These are phyloP conservation scores for Chironomus tentans DNA, from an alignment of 2,888 invertebrate genomes.

Conservation along the genomic window DNA sequence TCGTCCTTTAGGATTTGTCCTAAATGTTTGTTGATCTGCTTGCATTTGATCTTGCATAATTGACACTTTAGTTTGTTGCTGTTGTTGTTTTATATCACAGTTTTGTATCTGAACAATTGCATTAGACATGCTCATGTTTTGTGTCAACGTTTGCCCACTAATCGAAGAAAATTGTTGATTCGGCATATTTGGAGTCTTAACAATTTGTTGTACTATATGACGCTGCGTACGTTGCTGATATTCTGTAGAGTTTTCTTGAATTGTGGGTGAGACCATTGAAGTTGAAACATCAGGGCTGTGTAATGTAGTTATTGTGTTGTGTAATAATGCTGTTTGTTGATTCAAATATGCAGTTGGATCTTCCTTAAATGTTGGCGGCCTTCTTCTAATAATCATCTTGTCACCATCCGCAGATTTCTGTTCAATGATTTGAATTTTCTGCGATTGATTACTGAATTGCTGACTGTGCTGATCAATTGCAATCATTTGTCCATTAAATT, in stretches of 20 bases:
- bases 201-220: conserved; percentile 9
- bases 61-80: conserved; percentile 7
- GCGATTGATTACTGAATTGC: neutral
- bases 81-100: conserved; percentile 30
- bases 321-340: conserved; percentile 78
- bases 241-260: neutral
- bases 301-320: conserved; percentile 59
- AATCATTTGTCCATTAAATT: conserved; percentile 21
- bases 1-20: conserved; percentile 28
- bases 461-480: conserved; percentile 16
- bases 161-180: conserved; percentile 30
- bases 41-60: conserved; percentile 21
- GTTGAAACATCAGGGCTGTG: conserved; percentile 37
- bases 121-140: conserved; percentile 31
- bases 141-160: conserved; percentile 34
- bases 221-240: neutral
- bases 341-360: conserved; percentile 86
- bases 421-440: conserved; percentile 21
- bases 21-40: conserved; percentile 36
- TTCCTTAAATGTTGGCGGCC: conserved; percentile 75
- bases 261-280: conserved; percentile 24
- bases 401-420: conserved; percentile 4
- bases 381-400: conserved; percentile 29
- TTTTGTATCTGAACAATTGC: conserved; percentile 34
- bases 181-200: neutral